Evolutionary conservation across 2,888 invertebrate species (phyloP), one percentile per base, ranked within the genome.

Genomic region (Chesias legatella): DNA sequence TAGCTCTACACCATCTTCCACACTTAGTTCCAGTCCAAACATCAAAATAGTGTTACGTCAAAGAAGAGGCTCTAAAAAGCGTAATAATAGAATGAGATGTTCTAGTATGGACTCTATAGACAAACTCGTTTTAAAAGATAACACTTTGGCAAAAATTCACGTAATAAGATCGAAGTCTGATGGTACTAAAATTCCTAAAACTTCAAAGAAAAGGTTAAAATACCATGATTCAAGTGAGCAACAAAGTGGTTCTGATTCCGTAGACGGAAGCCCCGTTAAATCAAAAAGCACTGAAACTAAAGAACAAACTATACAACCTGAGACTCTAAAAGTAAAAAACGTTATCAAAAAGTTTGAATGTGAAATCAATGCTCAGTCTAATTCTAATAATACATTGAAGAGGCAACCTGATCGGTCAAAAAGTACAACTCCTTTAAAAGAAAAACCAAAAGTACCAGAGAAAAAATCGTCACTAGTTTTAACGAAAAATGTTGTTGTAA

Each of bases 361-460:
- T 69, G 84, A 83, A 67, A 85, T 88, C 33, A 81, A 62, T 51
- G 81, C 80, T 24, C 82, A 82, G 54, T 65, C 75, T 3, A 74
- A 66, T 55, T 58, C 56, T 7, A 63, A 31, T 42, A 70, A 63
- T 45, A 73, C 78, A 42, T 56, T 82, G 53, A 89, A 85, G 53
- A 84, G 67, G 65, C 77, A 83, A 56, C 74, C 80, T 42, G 85
- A 72, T 44, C 69, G 64, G 62, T 53, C 49, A 22, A 72, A 70
- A 64, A 74, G 58, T 69, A 67, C 66, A 65, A 60, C 58, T 27
- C 61, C 63, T 33, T 23, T 64, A 40, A 85, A 77, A 75, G 84
- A 86, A 67, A 91, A 91, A 81, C 90, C 90, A 28, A 89, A 89
- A 83, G 84, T 91, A 79, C 90, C 90, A 76, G 90, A 90, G 75